phyloP scores from a whole-genome alignment of 2,888 invertebrate species.

The Agriopis aurantiaria region DNA sequence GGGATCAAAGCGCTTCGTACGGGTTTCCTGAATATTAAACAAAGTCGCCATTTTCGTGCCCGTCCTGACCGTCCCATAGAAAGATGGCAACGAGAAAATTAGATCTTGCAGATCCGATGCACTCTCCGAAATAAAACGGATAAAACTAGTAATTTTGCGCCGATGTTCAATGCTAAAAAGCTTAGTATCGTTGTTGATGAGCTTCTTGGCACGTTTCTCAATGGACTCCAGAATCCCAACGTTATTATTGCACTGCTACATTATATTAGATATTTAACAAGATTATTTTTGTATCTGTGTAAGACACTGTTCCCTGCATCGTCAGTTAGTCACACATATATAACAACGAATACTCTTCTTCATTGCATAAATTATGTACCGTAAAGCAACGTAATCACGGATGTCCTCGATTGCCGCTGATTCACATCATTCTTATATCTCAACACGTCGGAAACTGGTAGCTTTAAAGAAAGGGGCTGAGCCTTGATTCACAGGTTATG shows the following conservation, averaged over 20 bases:
- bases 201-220: too few species aligned
- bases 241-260: too few species aligned
- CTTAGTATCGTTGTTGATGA: too few species aligned
- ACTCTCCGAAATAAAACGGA: too few species aligned
- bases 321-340: constrained; percentile 10
- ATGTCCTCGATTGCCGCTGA: constrained; percentile 36
- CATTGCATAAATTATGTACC: constrained; percentile 32
- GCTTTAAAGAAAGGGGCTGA: constrained; percentile 15
- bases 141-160: too few species aligned
- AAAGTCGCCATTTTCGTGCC: too few species aligned
- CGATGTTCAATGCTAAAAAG: too few species aligned
- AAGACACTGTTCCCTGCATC: background rate
- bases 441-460: constrained; percentile 17
- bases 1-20: too few species aligned
- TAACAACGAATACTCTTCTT: constrained; percentile 28
- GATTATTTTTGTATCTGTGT: background rate
- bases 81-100: too few species aligned
- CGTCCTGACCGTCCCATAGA: too few species aligned
- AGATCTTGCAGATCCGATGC: too few species aligned
- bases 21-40: background rate
- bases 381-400: constrained; percentile 30
- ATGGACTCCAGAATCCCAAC: too few species aligned
- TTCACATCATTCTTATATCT: constrained; percentile 19
- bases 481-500: constrained; percentile 1
- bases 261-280: background rate